These are phyloP conservation scores for Periophthalmodon schlosseri DNA, from an alignment of 2,113 vertebrate genomes.

Conservation along the genomic window DNA sequence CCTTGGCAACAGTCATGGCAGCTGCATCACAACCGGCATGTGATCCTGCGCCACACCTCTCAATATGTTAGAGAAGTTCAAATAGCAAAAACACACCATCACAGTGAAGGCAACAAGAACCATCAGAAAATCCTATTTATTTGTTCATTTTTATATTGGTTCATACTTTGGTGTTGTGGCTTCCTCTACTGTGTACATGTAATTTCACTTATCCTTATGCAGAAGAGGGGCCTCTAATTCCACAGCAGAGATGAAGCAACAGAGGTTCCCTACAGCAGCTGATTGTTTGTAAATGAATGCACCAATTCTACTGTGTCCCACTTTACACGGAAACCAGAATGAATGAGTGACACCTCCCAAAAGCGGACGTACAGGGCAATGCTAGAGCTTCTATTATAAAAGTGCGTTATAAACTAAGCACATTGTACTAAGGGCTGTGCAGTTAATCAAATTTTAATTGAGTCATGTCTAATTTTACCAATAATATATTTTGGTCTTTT, in stretches of 20 bases:
- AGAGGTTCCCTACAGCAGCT: slow-evolving; percentile 10
- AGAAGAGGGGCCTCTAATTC: neutral
- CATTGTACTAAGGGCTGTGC: no score
- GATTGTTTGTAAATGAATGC: slow-evolving; percentile 22
- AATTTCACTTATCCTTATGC: neutral
- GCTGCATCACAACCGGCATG: neutral
- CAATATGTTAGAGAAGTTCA: neutral
- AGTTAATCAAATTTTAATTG: no score
- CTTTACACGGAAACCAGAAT: slow-evolving; percentile 41
- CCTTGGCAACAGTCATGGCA: slow-evolving; percentile 12
- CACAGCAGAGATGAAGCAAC: slow-evolving; percentile 18
- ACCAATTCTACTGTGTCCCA: slow-evolving; percentile 41
- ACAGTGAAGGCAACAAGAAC: neutral
- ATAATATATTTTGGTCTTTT: no score
- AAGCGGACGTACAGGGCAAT: slow-evolving; percentile 29
- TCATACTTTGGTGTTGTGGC: neutral
- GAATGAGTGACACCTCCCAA: slow-evolving; percentile 23
- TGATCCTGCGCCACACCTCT: slow-evolving; percentile 5
- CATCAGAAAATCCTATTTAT: neutral
- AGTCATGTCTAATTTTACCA: no score
- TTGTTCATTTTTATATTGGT: neutral
- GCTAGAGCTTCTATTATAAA: slow-evolving; percentile 11
- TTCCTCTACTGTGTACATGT: neutral
- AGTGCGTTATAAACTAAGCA: neutral
- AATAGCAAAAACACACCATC: slow-evolving; percentile 7